A percentile compares a stretch with the other conserved stretches of the same genome.
Evolutionary conservation across 2,888 invertebrate species (phyloP).

Genomic region (Acronicta psi): DNA sequence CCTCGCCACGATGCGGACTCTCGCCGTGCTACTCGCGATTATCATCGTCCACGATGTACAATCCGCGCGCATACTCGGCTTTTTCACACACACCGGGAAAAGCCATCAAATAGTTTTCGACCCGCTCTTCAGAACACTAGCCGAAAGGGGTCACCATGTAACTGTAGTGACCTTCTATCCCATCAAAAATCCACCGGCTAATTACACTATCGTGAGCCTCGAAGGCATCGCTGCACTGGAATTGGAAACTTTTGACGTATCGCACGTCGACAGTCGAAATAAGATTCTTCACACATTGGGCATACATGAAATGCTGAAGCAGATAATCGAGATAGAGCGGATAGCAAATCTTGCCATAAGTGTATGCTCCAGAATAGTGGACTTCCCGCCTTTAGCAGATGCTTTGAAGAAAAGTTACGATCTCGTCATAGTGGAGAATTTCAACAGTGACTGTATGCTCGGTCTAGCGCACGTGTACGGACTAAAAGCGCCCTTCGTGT

Average conservation of each 20-base stretch:
- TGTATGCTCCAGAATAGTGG: conserved; percentile 78
- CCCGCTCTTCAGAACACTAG: conserved; percentile 86
- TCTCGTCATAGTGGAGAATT: conserved; percentile 89
- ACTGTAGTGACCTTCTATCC: conserved; percentile 90
- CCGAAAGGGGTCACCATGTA: conserved; percentile 89
- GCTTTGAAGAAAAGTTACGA: conserved; percentile 88
- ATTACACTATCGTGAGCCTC: conserved; percentile 81
- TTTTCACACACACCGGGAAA: conserved; percentile 89
- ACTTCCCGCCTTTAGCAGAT: conserved; percentile 74
- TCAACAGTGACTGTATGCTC: conserved; percentile 91
- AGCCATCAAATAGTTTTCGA: conserved; percentile 91
- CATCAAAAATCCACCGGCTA: conserved; percentile 77
- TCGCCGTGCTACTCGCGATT: conserved; percentile 59
- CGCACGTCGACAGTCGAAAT: conserved; percentile 65
- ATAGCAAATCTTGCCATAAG: conserved; percentile 72
- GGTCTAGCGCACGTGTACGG: conserved; percentile 88
- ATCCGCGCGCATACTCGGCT: conserved; percentile 86
- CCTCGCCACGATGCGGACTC: conserved; percentile 69
- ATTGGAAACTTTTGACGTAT: conserved; percentile 75
- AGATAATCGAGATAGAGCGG: conserved; percentile 68
- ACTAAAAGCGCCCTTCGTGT: conserved; percentile 87
- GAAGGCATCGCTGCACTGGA: conserved; percentile 76
- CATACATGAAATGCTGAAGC: conserved; percentile 64
- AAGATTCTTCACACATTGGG: conserved; percentile 64
- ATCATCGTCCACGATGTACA: conserved; percentile 65